Base-by-base conservation (phyloP, 2,888 invertebrate genomes). In the Latheticus oryzae region DNA sequence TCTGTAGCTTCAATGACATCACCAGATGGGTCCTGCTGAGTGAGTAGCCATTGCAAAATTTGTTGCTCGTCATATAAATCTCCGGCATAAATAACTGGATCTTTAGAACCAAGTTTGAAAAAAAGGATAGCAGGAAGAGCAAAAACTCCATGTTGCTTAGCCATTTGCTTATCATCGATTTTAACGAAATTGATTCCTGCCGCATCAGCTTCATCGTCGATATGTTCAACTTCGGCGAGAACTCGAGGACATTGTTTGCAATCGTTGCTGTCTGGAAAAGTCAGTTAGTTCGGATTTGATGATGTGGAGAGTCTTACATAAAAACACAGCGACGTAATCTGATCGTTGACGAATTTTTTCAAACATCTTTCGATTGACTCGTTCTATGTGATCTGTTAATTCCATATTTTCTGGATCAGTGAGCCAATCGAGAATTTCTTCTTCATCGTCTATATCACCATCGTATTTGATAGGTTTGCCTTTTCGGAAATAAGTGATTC, bases 351-450 rank as follows among this genome's bases (percentile, higher is more conserved):
- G 83, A 69, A 95, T 91, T 78, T 95, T 93, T 60, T 93, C 90
- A 73, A 95, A 93, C 95, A 95, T 95, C 80, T 95, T 94, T 52
- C 85, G 83, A 75, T 95, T 95, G 7, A 95, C 94, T 74, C 90
- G 86, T 77, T 95, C 95, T 47, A 95, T 95, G 66, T 92, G 91
- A 78, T 95, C 95, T 2, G 91, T 93, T 58, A 95, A 82, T 78
- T 95, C 95, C 95, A 95, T 95, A 69, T 95, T 95, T 70, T 92
- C 91, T 0, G 95, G 95, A 76, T 94, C 91, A 0, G 95, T 95
- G 7, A 95, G 79, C 95, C 95, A 95, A 74, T 95, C 95, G 17
- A 95, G 82, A 52, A 93, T 85, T 70, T 88, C 88, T 78, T 93
- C 93, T 76, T 94, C 94, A 68, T 94, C 94, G 68, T 94, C 93